Percentiles rank a stretch among this genome's conserved stretches.
phyloP scores from a whole-genome alignment of 2,113 vertebrate genomes.

The Oxyura jamaicensis region DNA sequence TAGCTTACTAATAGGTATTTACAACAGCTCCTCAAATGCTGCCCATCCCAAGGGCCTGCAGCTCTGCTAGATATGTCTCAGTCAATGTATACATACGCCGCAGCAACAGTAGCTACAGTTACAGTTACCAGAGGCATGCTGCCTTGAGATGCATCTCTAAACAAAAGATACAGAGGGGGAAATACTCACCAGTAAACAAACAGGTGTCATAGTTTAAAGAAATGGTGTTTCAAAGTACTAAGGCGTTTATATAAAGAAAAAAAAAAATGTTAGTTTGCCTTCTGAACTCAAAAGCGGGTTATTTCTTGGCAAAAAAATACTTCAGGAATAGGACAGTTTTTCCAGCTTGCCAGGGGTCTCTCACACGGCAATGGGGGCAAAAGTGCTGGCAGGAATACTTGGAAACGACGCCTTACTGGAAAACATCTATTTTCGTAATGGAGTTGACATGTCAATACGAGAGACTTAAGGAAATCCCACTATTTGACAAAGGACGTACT shows the following conservation, averaged over 20 bases:
- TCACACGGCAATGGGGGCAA: not conserved
- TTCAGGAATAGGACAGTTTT: not conserved
- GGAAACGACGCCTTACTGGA: not conserved
- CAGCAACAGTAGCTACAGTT: conserved; percentile 24
- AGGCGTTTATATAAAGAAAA: not conserved
- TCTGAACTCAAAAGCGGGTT: not conserved
- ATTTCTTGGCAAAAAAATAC: not conserved
- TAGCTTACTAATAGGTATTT: not conserved
- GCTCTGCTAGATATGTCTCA: not conserved
- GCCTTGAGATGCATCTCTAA: not conserved
- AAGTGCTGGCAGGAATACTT: not conserved
- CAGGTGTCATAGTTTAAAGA: not conserved
- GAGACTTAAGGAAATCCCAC: not conserved
- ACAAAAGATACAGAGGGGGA: not conserved
- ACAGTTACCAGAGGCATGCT: not conserved
- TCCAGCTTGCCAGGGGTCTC: not conserved
- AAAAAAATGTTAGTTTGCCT: not conserved
- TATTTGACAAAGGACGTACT: not conserved
- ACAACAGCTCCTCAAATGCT: not conserved
- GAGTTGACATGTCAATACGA: not conserved
- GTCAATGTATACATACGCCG: not conserved
- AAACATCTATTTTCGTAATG: not conserved
- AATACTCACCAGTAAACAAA: not conserved
- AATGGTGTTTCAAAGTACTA: too few relatives aligned
- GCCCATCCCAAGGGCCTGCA: not conserved